Evolutionary conservation across 2,888 invertebrate genomes (phyloP).

Genomic region (Parelbella ahira): DNA sequence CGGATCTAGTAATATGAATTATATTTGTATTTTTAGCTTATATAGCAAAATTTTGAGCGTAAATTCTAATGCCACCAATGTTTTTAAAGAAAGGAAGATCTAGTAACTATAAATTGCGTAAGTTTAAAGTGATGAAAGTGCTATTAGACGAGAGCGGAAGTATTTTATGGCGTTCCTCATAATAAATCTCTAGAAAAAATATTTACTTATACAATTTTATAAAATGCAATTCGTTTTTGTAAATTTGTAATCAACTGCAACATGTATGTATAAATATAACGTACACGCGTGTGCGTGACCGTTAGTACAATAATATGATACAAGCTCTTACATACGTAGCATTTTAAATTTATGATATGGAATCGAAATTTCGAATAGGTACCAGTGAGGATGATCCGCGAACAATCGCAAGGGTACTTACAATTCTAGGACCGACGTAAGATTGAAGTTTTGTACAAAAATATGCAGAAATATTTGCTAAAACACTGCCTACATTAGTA

Average conservation of each 20-base stretch:
- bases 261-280: constrained; percentile 45
- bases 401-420: constrained; percentile 35
- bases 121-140: constrained; percentile 6
- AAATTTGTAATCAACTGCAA: constrained; percentile 41
- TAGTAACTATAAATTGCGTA: neutral
- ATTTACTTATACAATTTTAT: constrained; percentile 45
- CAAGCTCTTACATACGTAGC: constrained; percentile 57
- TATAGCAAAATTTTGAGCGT: no score
- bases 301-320: constrained; percentile 50
- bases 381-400: constrained; percentile 54
- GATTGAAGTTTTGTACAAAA: constrained; percentile 63
- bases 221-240: constrained; percentile 37
- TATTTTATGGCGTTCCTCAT: constrained; percentile 37
- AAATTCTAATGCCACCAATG: constrained; percentile 1
- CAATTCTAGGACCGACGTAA: constrained; percentile 40
- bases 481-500: constrained; percentile 43
- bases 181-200: constrained; percentile 64
- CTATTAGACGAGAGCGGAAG: constrained; percentile 31
- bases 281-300: constrained; percentile 43
- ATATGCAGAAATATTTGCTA: constrained; percentile 59
- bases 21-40: no score
- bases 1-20: no score
- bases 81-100: neutral
- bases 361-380: constrained; percentile 52
- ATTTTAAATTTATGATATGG: constrained; percentile 63